Percentiles rank a stretch among this genome's conserved stretches.
Evolutionary conservation across 2,797 vertebrate genomes (phyloP).

Genomic region (Sylvilagus floridanus): DNA sequence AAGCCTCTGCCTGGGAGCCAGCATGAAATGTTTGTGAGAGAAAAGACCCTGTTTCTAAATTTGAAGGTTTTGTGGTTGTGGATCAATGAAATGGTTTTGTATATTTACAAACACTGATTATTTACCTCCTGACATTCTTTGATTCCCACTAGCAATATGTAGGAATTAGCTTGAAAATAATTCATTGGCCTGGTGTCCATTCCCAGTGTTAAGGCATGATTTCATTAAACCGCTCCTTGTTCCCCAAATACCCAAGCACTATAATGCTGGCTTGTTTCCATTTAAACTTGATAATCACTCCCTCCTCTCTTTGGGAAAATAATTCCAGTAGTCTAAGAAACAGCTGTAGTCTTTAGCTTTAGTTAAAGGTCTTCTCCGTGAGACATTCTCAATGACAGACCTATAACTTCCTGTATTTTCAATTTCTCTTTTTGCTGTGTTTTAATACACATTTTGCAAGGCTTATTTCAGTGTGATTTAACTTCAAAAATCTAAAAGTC

Average conservation of each 20-base stretch:
- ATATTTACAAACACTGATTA: slow-evolving; percentile 28
- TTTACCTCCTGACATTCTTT: not conserved
- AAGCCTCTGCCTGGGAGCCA: not conserved
- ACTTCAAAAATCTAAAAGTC: slow-evolving; percentile 33
- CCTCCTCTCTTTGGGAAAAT: slow-evolving; percentile 59
- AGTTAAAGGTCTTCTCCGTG: not conserved
- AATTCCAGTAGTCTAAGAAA: slow-evolving; percentile 25
- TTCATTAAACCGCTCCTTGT: not conserved
- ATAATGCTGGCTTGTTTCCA: not conserved
- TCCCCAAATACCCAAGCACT: not conserved
- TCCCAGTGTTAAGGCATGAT: not conserved
- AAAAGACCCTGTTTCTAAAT: slow-evolving; percentile 21
- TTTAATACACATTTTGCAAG: not conserved
- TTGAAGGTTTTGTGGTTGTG: not conserved
- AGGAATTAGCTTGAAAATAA: slow-evolving; percentile 48
- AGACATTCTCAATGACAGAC: slow-evolving; percentile 35
- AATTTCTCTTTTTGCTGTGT: slow-evolving; percentile 13
- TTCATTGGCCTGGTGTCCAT: not conserved
- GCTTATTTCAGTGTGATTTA: not conserved
- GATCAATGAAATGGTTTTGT: slow-evolving; percentile 31
- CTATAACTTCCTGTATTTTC: not conserved
- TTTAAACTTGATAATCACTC: not conserved
- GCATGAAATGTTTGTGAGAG: not conserved
- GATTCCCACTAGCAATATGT: slow-evolving; percentile 11
- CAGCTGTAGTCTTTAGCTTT: not conserved